A percentile compares a stretch with the other conserved stretches of the same genome.
These are phyloP conservation scores for Pelodiscus sinensis DNA, from an alignment of 2,113 vertebrate genomes.

Conservation along the genomic window DNA sequence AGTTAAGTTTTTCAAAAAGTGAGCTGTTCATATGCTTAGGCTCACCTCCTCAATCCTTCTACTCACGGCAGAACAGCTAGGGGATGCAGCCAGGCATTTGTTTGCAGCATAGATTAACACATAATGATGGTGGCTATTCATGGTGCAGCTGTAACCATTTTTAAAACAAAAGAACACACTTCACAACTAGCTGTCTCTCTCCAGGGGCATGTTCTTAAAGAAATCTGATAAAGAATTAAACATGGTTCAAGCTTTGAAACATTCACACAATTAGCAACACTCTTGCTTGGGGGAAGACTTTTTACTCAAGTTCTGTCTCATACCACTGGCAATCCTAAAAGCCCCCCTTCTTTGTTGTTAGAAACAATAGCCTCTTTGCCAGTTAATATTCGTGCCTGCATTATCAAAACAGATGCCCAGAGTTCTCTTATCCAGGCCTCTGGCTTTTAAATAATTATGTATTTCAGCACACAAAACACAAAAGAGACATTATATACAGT, in stretches of 20 bases:
- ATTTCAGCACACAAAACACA: slow-evolving; percentile 31
- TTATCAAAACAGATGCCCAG: background rate
- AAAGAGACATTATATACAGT: slow-evolving; percentile 26
- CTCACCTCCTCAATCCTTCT: background rate
- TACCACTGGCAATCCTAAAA: background rate
- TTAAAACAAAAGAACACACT: slow-evolving; percentile 17
- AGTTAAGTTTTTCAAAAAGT: background rate
- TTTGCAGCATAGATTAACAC: slow-evolving; percentile 10
- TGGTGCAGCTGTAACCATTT: background rate
- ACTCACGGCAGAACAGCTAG: background rate
- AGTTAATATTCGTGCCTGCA: background rate
- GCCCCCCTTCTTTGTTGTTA: background rate
- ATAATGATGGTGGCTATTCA: slow-evolving; percentile 8
- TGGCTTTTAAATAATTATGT: slow-evolving; percentile 30
- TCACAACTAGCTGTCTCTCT: background rate
- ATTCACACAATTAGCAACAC: slow-evolving; percentile 3
- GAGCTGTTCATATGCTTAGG: background rate
- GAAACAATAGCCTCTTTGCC: background rate
- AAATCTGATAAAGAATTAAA: slow-evolving; percentile 14
- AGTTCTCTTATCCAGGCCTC: background rate
- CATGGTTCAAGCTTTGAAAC: background rate
- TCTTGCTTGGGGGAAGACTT: background rate
- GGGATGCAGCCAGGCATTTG: background rate
- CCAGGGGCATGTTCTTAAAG: background rate
- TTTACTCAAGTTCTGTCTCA: background rate